These are phyloP conservation scores for Pollenia griseotomentosa DNA, from an alignment of 2,888 invertebrate genomes.

Conservation along the genomic window DNA sequence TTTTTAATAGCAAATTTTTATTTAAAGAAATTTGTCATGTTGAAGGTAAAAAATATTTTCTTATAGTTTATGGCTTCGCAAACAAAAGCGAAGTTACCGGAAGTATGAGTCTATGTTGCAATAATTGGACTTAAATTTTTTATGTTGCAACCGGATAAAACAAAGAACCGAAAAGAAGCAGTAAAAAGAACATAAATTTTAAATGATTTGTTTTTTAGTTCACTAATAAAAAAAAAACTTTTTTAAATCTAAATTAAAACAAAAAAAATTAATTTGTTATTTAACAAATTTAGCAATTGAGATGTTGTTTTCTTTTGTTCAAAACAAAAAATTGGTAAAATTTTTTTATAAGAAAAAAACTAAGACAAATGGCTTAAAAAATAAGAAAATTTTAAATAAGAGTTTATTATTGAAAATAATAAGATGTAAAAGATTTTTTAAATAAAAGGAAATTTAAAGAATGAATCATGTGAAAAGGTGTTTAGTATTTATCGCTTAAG, in stretches of 20 bases:
- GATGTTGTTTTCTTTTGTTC: conserved; percentile 32
- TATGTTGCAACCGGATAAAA: conserved; percentile 45
- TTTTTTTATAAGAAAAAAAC: conserved; percentile 18
- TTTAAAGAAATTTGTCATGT: conserved; percentile 36
- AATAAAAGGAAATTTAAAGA: no score
- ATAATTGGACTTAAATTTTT: conserved; percentile 63
- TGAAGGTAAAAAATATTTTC: conserved; percentile 37
- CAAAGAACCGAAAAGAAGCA: not conserved
- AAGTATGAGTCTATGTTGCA: conserved; percentile 68
- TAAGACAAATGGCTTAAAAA: not conserved
- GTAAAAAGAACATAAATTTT: conserved; percentile 53
- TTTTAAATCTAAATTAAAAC: conserved; percentile 27
- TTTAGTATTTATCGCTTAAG: no score
- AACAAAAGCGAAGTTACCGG: conserved; percentile 59
- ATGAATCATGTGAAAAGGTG: no score
- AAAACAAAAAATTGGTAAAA: not conserved
- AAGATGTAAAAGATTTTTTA: no score
- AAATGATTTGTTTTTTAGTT: conserved; percentile 25
- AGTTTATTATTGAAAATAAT: not conserved
- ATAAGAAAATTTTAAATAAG: not conserved
- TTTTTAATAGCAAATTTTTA: conserved; percentile 20
- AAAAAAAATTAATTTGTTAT: conserved; percentile 35
- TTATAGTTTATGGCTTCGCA: conserved; percentile 18
- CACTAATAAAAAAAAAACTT: conserved; percentile 30
- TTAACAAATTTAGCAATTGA: conserved; percentile 22